Conservation (phyloP, 2,888 invertebrate genomes). For the Eupeodes latifasciatus region DNA sequence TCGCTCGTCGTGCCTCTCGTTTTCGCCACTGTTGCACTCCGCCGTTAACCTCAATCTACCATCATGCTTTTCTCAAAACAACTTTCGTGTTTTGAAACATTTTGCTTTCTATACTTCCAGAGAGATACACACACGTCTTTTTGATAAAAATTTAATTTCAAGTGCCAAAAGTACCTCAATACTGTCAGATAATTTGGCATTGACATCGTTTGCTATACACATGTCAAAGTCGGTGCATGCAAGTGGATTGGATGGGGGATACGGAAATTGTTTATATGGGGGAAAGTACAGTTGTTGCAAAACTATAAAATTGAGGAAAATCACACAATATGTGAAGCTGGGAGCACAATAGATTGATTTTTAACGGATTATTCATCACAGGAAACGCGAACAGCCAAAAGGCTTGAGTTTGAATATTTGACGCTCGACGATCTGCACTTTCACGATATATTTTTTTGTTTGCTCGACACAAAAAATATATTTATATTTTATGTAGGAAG, state of each 20-base stretch:
- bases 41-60: not conserved
- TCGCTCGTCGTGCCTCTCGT: not conserved
- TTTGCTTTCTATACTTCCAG: not conserved
- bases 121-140: not conserved
- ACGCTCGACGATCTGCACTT: conserved; percentile 23
- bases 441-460: conserved; percentile 7
- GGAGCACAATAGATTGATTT: conserved; percentile 22
- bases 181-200: conserved; percentile 34
- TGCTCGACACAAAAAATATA: not conserved
- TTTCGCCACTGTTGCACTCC: not conserved
- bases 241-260: not conserved
- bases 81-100: conserved; percentile 17
- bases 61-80: not conserved
- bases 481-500: not conserved
- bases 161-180: conserved; percentile 33
- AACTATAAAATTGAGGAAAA: conserved; percentile 11
- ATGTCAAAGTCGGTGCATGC: conserved; percentile 17
- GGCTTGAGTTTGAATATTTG: conserved; percentile 12
- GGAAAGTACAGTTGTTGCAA: conserved; percentile 23
- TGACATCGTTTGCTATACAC: conserved; percentile 15
- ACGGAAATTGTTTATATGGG: conserved; percentile 4
- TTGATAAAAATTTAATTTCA: conserved; percentile 51
- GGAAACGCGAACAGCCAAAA: not conserved
- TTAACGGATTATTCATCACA: not conserved
- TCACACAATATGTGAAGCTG: not conserved